Conservation (phyloP, 1,140 invertebrate genomes). For the Dendrolimus punctatus region DNA sequence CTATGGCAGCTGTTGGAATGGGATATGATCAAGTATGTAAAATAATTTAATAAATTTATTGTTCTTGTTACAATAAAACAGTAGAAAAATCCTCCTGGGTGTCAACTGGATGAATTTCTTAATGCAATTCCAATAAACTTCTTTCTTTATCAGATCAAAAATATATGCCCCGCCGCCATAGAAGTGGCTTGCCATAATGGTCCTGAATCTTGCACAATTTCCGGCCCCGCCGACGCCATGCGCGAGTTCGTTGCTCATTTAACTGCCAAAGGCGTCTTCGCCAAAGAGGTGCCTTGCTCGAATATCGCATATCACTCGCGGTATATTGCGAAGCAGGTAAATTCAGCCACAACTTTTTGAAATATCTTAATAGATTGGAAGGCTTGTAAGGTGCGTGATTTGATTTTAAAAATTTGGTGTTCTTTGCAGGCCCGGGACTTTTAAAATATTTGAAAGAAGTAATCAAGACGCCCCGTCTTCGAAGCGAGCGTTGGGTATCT, state of each 20-base stretch:
- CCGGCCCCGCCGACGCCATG: slow-evolving; percentile 78
- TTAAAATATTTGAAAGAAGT: slow-evolving; percentile 79
- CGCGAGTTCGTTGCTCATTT: slow-evolving; percentile 74
- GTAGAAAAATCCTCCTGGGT: too few relatives aligned
- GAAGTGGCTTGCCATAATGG: slow-evolving; percentile 85
- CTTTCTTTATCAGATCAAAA: slow-evolving; percentile 44
- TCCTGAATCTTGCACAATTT: slow-evolving; percentile 82
- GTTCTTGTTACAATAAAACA: too few relatives aligned
- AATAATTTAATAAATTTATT: too few relatives aligned
- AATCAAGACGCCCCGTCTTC: slow-evolving; percentile 75
- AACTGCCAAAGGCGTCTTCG: slow-evolving; percentile 79
- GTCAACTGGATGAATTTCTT: too few relatives aligned
- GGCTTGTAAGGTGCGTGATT: too few relatives aligned
- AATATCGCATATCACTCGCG: slow-evolving; percentile 84
- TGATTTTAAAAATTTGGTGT: background rate
- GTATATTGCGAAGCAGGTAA: slow-evolving; percentile 74
- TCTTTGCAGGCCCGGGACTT: slow-evolving; percentile 74
- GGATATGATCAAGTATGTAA: slow-evolving; percentile 66
- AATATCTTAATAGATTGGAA: background rate
- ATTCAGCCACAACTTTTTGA: background rate
- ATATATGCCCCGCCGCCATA: slow-evolving; percentile 73
- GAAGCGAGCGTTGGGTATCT: slow-evolving; percentile 87
- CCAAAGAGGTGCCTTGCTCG: slow-evolving; percentile 78
- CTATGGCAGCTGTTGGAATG: slow-evolving; percentile 46
- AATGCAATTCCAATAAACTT: background rate